Evolutionary conservation across 2,888 invertebrate species (phyloP).

Genomic region (Arrhopalites spinosus): DNA sequence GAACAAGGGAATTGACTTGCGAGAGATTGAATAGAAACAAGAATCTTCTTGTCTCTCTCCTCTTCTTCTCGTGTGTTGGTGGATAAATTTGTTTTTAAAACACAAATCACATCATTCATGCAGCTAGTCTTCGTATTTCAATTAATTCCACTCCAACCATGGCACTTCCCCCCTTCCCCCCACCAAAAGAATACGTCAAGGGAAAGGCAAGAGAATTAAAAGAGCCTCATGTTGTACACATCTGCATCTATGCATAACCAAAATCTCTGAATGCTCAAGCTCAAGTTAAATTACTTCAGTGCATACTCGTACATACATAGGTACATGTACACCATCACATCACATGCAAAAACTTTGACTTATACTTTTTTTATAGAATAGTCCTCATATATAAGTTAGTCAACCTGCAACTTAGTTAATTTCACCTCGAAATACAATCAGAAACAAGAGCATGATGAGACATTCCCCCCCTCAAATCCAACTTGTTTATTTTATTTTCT

Average conservation of each 20-base stretch:
- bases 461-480: neutral
- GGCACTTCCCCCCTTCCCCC: neutral
- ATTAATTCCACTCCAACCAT: slow-evolving; percentile 36
- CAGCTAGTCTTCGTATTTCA: slow-evolving; percentile 32
- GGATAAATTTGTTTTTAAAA: slow-evolving; percentile 32
- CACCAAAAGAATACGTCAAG: neutral
- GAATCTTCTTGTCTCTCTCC: no score
- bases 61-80: neutral
- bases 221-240: neutral
- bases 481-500: neutral
- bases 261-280: no score
- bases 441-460: neutral
- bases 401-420: slow-evolving; percentile 31
- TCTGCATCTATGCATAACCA: neutral
- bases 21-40: slow-evolving; percentile 16
- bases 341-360: no score
- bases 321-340: no score
- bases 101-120: slow-evolving; percentile 33
- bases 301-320: no score
- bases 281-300: no score
- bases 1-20: slow-evolving; percentile 24
- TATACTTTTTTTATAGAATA: neutral
- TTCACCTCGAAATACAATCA: slow-evolving; percentile 23
- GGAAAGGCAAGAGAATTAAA: neutral
- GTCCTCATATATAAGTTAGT: slow-evolving; percentile 5